Evolutionary conservation across 2,113 vertebrate species (phyloP).

Genomic region (Podocnemis expansa): DNA sequence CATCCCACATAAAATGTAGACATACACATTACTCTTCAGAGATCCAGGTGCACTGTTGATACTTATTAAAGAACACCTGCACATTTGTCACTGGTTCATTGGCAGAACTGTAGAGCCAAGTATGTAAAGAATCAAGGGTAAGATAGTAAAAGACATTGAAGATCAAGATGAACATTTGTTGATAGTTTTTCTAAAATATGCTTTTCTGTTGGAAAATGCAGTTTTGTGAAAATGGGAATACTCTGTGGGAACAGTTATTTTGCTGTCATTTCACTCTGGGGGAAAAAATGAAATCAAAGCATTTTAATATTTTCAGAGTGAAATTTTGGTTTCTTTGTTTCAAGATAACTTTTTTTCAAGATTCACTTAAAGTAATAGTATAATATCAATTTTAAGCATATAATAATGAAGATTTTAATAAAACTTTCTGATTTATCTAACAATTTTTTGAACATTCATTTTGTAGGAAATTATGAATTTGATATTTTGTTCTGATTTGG

Average conservation of each 20-base stretch:
- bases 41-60: constrained; percentile 9
- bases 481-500: constrained; percentile 50
- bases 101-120: background rate
- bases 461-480: constrained; percentile 35
- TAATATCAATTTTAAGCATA: constrained; percentile 55
- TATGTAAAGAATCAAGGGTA: background rate
- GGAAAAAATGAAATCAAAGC: background rate
- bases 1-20: no score
- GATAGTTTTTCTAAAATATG: background rate
- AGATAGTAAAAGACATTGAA: background rate
- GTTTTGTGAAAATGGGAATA: background rate
- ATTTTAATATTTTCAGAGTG: constrained; percentile 19
- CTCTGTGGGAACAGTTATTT: background rate
- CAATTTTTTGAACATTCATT: constrained; percentile 47
- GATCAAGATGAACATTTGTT: background rate
- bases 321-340: constrained; percentile 28
- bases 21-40: background rate
- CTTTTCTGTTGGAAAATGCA: background rate
- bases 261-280: background rate
- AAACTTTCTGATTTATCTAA: constrained; percentile 39
- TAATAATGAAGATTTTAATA: constrained; percentile 70
- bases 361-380: constrained; percentile 34
- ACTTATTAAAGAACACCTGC: background rate
- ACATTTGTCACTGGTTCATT: background rate
- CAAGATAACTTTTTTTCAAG: constrained; percentile 48